Percentiles rank a stretch among this genome's conserved stretches.
These are phyloP conservation scores for Polydrusus tereticollis DNA, from an alignment of 2,888 invertebrate species.

Conservation along the genomic window DNA sequence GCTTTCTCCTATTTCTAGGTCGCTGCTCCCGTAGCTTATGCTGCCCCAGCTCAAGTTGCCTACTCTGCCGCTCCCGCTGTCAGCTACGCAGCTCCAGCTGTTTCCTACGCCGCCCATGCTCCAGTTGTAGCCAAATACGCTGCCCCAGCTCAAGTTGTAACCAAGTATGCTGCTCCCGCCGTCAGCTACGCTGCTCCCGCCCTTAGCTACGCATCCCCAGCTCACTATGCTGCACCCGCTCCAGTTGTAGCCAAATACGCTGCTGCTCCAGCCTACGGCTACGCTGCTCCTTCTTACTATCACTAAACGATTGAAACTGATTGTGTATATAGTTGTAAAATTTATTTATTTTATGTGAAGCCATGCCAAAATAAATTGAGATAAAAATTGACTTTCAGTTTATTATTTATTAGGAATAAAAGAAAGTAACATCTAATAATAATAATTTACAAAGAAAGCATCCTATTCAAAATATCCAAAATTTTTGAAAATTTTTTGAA, in stretches of 20 bases:
- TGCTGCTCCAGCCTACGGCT: constrained; percentile 47
- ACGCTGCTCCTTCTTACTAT: constrained; percentile 48
- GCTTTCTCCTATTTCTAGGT: background rate
- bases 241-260: constrained; percentile 52
- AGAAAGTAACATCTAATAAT: background rate
- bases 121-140: constrained; percentile 46
- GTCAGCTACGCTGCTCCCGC: constrained; percentile 64
- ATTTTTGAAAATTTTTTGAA: too few relatives aligned
- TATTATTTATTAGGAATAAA: background rate
- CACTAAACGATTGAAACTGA: background rate
- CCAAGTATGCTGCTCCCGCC: constrained; percentile 61
- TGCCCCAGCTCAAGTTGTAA: constrained; percentile 37
- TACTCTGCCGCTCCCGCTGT: constrained; percentile 57
- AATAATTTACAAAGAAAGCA: background rate
- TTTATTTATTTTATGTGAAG: constrained; percentile 22
- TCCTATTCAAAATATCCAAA: too few relatives aligned
- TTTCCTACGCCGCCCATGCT: constrained; percentile 56
- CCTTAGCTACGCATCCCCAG: constrained; percentile 49
- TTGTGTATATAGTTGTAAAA: constrained; percentile 22
- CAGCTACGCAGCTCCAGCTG: constrained; percentile 44
- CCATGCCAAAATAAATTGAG: constrained; percentile 25
- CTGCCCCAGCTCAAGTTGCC: constrained; percentile 41
- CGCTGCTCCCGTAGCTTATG: constrained; percentile 42
- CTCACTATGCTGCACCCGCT: constrained; percentile 57
- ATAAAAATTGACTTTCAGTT: background rate